Percentiles rank a stretch among this genome's conserved stretches.
phyloP scores from a whole-genome alignment of 64 coral and sea anemone species.

The Trachythela sp. region DNA sequence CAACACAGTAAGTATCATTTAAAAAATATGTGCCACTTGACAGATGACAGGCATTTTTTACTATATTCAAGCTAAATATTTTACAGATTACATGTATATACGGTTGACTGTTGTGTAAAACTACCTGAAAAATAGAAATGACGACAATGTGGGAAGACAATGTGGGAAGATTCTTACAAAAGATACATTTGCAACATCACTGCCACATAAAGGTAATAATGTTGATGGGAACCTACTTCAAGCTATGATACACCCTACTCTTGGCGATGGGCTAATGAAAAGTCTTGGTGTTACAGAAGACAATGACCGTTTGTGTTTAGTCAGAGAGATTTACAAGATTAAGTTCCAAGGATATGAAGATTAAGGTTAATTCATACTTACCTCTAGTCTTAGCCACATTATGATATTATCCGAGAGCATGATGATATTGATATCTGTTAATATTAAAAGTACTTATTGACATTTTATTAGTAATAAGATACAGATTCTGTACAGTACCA shows the following conservation, averaged over 20 bases:
- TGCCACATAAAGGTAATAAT: not conserved
- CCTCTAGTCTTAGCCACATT: not conserved
- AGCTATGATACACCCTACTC: not conserved
- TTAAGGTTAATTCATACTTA: not conserved
- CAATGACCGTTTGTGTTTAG: not conserved
- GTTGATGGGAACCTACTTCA: not conserved
- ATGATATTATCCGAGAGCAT: not conserved
- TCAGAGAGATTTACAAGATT: not conserved
- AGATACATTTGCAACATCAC: not conserved
- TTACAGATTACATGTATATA: no score
- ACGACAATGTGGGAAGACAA: not conserved
- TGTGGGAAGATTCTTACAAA: not conserved
- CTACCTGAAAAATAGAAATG: no score
- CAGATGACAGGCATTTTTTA: no score
- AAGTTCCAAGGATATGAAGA: not conserved
- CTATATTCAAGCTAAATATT: no score
- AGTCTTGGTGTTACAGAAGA: not conserved
- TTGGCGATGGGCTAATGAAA: not conserved
- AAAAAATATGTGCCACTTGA: no score
- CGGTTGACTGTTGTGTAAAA: not conserved
- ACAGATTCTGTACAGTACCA: no score
- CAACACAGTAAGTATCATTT: no score
- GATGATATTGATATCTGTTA: not conserved
- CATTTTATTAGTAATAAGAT: not conserved
- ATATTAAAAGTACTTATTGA: not conserved